phyloP scores from a whole-genome alignment of 2,888 invertebrate species.

The Scaeva pyrastri region DNA sequence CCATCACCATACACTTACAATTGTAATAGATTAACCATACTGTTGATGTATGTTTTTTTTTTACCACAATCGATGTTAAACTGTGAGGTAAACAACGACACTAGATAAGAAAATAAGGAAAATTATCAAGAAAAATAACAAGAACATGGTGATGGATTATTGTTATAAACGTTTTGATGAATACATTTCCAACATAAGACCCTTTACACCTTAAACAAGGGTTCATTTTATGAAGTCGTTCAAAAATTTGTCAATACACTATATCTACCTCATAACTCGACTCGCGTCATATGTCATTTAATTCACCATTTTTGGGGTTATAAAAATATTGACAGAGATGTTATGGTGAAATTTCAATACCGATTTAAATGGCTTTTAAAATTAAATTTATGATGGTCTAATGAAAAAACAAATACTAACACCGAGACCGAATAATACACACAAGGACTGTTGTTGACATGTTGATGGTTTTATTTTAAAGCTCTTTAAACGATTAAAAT shows the following conservation, averaged over 20 bases:
- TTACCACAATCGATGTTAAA: conserved; percentile 16
- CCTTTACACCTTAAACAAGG: background rate
- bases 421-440: background rate
- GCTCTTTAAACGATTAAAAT: conserved; percentile 16
- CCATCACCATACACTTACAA: conserved; percentile 23
- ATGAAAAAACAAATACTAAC: background rate
- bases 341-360: conserved; percentile 15
- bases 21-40: conserved; percentile 16
- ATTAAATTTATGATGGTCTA: conserved; percentile 29
- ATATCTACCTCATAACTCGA: background rate
- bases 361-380: background rate
- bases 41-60: conserved; percentile 15
- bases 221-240: conserved; percentile 5
- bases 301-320: conserved; percentile 32
- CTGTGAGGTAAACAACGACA: conserved; percentile 43
- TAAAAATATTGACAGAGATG: background rate
- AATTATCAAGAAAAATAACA: conserved; percentile 18
- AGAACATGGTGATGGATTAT: background rate
- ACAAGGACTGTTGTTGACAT: conserved; percentile 13
- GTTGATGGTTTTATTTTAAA: no score
- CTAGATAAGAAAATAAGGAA: background rate
- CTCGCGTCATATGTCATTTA: background rate
- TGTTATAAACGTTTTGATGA: background rate
- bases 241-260: background rate
- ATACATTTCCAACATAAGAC: background rate